phyloP scores from a whole-genome alignment of 2,113 vertebrate species.

The Triplophysa rosa region DNA sequence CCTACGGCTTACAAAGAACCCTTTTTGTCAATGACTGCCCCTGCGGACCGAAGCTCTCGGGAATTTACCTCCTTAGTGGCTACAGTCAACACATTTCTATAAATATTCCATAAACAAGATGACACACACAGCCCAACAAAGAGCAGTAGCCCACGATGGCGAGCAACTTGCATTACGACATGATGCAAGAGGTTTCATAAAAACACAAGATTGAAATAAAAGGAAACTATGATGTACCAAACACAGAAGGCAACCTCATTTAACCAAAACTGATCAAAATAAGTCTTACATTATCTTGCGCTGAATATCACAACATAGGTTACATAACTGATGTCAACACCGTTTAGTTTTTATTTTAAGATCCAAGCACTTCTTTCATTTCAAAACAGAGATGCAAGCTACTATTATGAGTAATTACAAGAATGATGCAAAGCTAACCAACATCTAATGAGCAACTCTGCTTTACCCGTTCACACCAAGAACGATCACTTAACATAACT shows the following conservation, averaged over 20 bases:
- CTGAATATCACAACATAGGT: too few species aligned
- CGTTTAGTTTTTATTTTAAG: too few species aligned
- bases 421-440: too few species aligned
- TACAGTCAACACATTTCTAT: slow-evolving; percentile 58
- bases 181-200: slow-evolving; percentile 16
- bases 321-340: too few species aligned
- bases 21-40: slow-evolving; percentile 53
- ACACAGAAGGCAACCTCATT: background rate
- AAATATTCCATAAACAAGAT: slow-evolving; percentile 60
- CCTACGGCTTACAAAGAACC: slow-evolving; percentile 52
- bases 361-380: too few species aligned
- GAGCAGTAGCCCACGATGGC: background rate
- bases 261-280: background rate
- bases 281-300: too few species aligned
- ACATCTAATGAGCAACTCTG: too few species aligned
- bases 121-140: slow-evolving; percentile 46
- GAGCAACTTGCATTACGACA: background rate
- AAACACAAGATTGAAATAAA: background rate
- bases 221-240: background rate
- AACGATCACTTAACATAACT: too few species aligned
- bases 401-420: too few species aligned
- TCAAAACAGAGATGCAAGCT: too few species aligned
- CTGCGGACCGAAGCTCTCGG: slow-evolving; percentile 56
- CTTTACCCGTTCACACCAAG: too few species aligned
- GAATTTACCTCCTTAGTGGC: slow-evolving; percentile 59